Evolutionary conservation across 2,888 invertebrate genomes (phyloP), one percentile per base, ranked within the genome.

Genomic region (Nasonovia ribisnigri): DNA sequence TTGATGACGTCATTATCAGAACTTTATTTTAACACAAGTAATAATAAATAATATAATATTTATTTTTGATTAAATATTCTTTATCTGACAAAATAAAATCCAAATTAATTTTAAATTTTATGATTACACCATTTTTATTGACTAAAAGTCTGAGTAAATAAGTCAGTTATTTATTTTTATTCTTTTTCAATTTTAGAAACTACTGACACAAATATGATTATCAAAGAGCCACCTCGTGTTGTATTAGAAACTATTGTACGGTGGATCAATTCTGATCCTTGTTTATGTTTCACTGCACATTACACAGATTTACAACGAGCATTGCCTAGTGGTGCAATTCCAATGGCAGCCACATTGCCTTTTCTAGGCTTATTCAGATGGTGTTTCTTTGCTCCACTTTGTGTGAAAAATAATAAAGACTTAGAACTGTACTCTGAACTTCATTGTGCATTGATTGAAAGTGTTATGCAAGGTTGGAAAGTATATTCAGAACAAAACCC

Each of bases 1-100:
- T 97, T 98, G 95, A 97, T 98, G 95, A 98, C 98, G 0, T 97
- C 98, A 0, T 97, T 98, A 24, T 97, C 98, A 0, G 98, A 98
- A 95, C 96, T 98, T 93, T 95, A 95, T 94, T 94, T 94, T 88
- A 91, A 94, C 67, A 94, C 92, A 51, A 94, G 95, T 95, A 92
- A 77, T 93, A 48, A 67, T 42, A 29, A 90, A 90, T 84, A 84
- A 84, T 46, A 36, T 36, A 36, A 36, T 1, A 36, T 77, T 77
- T 77, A 57, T 77, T 67, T 77, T 77, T 36, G 6, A 16, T 77
- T 5, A 16, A 77, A 77, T 36, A 77, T 77, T 77, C 6, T n/a
- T 13, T 16, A 5, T 1, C 20, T 67, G n/a, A 67, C 1, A 36
- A 77, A 77, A 77, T 16, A 36, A 36, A 29, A 60, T 67, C 67